Conservation (phyloP, 1,140 invertebrate genomes). For the Carposina sasakii region DNA sequence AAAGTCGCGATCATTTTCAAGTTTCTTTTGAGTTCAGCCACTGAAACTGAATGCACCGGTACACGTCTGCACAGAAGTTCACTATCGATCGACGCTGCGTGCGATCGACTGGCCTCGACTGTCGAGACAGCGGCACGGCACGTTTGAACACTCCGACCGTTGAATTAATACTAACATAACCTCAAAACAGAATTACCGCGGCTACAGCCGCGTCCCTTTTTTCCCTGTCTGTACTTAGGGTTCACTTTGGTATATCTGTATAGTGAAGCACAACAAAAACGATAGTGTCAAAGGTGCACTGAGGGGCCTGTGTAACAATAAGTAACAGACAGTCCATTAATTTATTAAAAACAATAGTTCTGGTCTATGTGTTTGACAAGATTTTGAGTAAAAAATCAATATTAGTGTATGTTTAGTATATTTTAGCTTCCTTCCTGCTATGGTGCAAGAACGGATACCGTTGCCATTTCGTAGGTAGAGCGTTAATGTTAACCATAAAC, state of each 20-base stretch:
- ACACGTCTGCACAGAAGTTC: conserved; percentile 30
- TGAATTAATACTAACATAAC: conserved; percentile 65
- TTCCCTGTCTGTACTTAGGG: conserved; percentile 55
- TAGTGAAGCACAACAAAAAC: too few relatives aligned
- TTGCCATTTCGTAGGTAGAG: conserved; percentile 15
- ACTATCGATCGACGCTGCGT: conserved; percentile 42
- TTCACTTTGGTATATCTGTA: too few relatives aligned
- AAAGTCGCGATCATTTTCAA: conserved; percentile 31
- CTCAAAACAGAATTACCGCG: too few relatives aligned
- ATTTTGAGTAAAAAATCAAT: too few relatives aligned
- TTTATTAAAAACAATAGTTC: too few relatives aligned
- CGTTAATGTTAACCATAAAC: conserved; percentile 12
- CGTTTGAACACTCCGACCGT: conserved; percentile 49
- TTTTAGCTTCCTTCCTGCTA: too few relatives aligned
- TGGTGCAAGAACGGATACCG: conserved; percentile 24
- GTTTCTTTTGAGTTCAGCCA: conserved; percentile 14
- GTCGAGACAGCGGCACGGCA: conserved; percentile 22
- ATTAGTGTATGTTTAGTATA: too few relatives aligned
- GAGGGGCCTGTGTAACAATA: conserved; percentile 16
- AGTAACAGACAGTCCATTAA: conserved; percentile 5
- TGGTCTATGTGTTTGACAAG: too few relatives aligned
- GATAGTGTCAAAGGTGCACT: conserved; percentile 25
- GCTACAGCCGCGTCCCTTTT: too few relatives aligned
- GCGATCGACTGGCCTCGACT: conserved; percentile 27
- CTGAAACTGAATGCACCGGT: conserved; percentile 12